A percentile compares a stretch with the other conserved stretches of the same genome.
These are phyloP conservation scores for Rissa tridactyla DNA, from an alignment of 2,113 vertebrate species.

Conservation along the genomic window DNA sequence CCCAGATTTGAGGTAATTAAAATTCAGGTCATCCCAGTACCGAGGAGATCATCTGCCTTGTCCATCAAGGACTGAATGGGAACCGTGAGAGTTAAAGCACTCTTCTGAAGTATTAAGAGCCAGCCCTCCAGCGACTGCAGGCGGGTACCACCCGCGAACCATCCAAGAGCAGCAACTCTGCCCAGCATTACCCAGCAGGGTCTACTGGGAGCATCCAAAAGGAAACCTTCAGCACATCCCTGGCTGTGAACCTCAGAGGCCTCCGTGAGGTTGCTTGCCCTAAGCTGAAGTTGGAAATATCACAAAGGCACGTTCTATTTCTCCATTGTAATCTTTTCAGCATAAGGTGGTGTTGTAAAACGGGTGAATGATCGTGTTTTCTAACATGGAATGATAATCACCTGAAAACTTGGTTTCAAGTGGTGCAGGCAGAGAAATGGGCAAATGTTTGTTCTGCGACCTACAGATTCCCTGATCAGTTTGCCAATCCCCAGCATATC, in stretches of 20 bases:
- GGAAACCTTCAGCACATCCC: not conserved
- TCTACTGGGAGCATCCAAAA: not conserved
- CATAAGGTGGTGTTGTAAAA: not conserved
- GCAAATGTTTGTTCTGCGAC: not conserved
- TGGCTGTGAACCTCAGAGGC: not conserved
- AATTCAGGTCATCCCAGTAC: not conserved
- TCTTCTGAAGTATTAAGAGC: not conserved
- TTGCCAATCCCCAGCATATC: not conserved
- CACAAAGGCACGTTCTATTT: not conserved
- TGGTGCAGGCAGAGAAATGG: not conserved
- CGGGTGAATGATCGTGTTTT: not conserved
- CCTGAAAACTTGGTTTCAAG: not conserved
- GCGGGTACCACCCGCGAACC: fast-evolving
- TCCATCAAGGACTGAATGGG: not conserved
- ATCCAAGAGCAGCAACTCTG: not conserved
- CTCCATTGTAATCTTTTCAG: not conserved
- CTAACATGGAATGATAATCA: not conserved
- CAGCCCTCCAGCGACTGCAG: not conserved
- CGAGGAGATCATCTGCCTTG: not conserved
- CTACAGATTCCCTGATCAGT: not conserved
- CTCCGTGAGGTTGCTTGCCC: not conserved
- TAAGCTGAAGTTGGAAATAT: not conserved
- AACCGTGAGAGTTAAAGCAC: not conserved
- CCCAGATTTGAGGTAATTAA: not conserved
- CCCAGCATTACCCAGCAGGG: no score